Evolutionary conservation across 2,797 vertebrate genomes (phyloP), one percentile per base, ranked within the genome.

Genomic region (Heliangelus exortis): DNA sequence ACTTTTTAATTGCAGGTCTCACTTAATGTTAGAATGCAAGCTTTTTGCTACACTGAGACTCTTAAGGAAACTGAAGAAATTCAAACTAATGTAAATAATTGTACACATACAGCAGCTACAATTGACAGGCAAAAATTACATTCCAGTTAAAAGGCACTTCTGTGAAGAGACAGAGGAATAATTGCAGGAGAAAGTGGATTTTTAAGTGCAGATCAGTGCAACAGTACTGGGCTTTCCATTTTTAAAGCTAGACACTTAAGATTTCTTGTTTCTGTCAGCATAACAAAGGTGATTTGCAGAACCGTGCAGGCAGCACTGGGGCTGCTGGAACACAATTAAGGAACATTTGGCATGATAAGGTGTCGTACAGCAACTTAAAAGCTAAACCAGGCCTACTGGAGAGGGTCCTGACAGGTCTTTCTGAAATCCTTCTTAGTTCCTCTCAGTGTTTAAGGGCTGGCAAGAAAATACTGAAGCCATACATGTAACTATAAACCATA

Each of bases 201-300:
- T 77, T 74, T 28, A 61, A 13, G 45, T 26, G 57, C 57, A 31
- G 39, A 67, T n/a, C 57, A 20, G 5, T 84, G 61, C n/a, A 77
- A 61, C 45, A 89, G 22, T 10, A 69, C 15, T 29, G 25, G 28
- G 22, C 17, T 73, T 89, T 75, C 28, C 29, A 59, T 53, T 90
- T 66, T 43, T 21, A 73, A 65, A 72, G 33, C 3, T 63, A 71
- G 58, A 54, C 43, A 15, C 50, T 65, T 61, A 78, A n/a, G n/a
- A 33, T 31, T 77, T 80, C 58, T 84, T 43, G n/a, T 55, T 73
- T 89, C 69, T 87, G 62, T 41, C 81, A 85, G 55, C 12, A 2
- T 22, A 86, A 81, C 31, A 87, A 87, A 82, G 57, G 68, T 26
- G 39, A 87, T 58, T 78, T 85, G 47, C 66, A 95, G 62, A 91